Conservation (phyloP, 2,797 vertebrate species). For the Falco berigora region DNA sequence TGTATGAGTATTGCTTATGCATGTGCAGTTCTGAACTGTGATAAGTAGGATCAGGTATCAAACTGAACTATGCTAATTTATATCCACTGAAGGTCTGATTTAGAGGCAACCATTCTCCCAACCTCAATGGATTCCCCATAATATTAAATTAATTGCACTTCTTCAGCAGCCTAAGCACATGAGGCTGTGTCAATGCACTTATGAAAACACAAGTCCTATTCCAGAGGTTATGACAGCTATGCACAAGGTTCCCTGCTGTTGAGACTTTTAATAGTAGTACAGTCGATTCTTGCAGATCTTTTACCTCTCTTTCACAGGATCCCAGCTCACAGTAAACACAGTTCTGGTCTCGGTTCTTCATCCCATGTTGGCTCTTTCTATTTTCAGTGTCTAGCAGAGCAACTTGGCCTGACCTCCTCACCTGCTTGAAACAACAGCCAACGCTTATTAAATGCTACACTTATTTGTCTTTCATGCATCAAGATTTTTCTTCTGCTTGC, state of each 20-base stretch:
- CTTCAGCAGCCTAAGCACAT: background rate
- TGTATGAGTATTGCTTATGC: background rate
- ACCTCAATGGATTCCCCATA: background rate
- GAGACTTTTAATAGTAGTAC: background rate
- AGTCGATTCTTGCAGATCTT: background rate
- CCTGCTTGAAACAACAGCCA: background rate
- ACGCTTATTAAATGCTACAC: background rate
- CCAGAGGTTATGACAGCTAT: background rate
- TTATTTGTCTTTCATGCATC: background rate
- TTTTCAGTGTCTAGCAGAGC: background rate
- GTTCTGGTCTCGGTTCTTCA: background rate
- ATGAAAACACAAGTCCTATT: background rate
- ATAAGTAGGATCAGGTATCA: background rate
- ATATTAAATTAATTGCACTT: background rate
- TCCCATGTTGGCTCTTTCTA: background rate
- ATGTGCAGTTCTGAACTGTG: background rate
- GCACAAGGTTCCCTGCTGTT: background rate
- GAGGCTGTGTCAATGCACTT: background rate
- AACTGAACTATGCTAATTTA: background rate
- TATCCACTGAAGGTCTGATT: background rate
- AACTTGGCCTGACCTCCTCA: background rate
- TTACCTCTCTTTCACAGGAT: background rate
- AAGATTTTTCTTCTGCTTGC: background rate
- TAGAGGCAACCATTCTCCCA: background rate
- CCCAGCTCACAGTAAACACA: background rate